Conservation (phyloP, 2,113 vertebrate genomes). For the Paradoxurus hermaphroditus region DNA sequence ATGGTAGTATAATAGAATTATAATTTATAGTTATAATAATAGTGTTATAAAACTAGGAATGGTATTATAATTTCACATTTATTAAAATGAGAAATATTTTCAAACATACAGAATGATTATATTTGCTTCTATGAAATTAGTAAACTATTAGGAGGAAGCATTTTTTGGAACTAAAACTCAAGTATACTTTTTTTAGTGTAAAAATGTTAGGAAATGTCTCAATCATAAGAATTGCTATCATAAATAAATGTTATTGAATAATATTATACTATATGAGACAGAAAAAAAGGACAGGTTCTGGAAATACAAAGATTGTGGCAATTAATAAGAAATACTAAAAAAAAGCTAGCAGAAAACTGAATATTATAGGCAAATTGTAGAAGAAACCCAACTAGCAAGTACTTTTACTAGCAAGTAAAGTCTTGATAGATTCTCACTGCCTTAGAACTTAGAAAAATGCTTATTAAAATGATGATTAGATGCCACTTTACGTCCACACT, state of each 20-base stretch:
- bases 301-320: neutral
- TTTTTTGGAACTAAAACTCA: neutral
- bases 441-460: neutral
- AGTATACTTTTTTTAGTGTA: neutral
- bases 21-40: neutral
- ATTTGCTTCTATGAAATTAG: neutral
- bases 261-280: neutral
- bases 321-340: neutral
- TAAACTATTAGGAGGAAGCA: neutral
- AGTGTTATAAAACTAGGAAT: neutral
- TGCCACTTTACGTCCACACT: neutral
- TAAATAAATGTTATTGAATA: neutral
- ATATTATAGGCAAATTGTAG: neutral
- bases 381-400: neutral
- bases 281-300: neutral
- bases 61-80: neutral
- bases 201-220: neutral
- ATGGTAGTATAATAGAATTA: neutral
- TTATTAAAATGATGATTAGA: conserved; percentile 10
- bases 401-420: no score
- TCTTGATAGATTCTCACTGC: neutral
- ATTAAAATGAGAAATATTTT: neutral
- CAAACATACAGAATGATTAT: neutral
- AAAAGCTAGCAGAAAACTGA: neutral
- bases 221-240: neutral